These are phyloP conservation scores for Ctenopoma kingsleyae DNA, from an alignment of 2,797 vertebrate genomes.

Conservation along the genomic window DNA sequence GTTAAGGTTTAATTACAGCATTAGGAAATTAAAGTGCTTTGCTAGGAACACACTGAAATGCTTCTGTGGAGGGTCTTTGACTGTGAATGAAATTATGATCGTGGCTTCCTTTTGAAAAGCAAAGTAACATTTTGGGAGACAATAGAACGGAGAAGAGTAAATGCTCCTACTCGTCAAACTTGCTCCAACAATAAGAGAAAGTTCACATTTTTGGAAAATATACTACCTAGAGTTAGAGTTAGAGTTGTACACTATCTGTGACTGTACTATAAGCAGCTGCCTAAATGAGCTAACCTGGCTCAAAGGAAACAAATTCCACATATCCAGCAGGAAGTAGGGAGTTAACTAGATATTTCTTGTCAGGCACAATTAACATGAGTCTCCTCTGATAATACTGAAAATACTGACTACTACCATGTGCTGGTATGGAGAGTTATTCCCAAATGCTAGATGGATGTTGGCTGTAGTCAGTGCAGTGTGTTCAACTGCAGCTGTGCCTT, in stretches of 20 bases:
- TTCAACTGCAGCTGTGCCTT: no score
- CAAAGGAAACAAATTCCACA: not conserved
- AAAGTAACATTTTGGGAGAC: constrained; percentile 9
- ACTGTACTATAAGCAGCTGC: not conserved
- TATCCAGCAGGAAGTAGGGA: no score
- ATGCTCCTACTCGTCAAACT: not conserved
- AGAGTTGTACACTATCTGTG: not conserved
- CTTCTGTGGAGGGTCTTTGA: constrained; percentile 20
- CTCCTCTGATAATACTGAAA: not conserved
- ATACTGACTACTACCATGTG: no score
- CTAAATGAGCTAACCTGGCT: not conserved
- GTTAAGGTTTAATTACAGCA: constrained; percentile 80
- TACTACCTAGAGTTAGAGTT: no score
- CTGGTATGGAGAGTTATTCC: no score
- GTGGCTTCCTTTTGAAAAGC: constrained; percentile 9
- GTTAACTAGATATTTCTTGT: not conserved
- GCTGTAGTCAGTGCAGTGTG: no score
- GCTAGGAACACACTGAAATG: constrained; percentile 27
- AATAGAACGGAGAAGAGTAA: constrained; percentile 7
- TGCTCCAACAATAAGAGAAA: not conserved
- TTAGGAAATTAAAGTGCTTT: constrained; percentile 61
- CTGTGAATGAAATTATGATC: constrained; percentile 14
- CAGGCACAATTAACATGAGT: not conserved
- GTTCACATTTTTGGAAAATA: no score
- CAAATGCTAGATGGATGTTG: no score